phyloP scores from a whole-genome alignment of 2,113 vertebrate genomes.

The Furnarius figulus region DNA sequence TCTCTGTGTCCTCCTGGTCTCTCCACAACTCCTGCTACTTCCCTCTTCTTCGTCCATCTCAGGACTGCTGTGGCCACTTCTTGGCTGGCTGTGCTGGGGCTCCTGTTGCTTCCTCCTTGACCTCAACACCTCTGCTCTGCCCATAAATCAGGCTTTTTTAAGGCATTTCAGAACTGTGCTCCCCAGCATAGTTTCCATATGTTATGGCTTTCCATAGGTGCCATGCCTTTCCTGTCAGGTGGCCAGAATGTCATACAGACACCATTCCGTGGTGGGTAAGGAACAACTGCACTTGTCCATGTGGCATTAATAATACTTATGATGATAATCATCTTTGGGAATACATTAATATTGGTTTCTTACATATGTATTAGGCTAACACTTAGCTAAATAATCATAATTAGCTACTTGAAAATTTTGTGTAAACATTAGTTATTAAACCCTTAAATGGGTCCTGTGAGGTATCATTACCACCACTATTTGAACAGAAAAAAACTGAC shows the following conservation, averaged over 20 bases:
- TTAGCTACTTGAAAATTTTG: slow-evolving; percentile 24
- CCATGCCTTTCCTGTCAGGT: not conserved
- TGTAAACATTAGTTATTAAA: slow-evolving; percentile 27
- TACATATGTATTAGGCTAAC: slow-evolving; percentile 33
- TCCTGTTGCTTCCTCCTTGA: not conserved
- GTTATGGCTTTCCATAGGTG: not conserved
- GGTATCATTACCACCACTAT: slow-evolving; percentile 42
- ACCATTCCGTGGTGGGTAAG: not conserved
- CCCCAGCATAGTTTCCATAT: not conserved
- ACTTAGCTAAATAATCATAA: slow-evolving; percentile 45
- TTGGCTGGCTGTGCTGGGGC: not conserved
- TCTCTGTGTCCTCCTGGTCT: not conserved
- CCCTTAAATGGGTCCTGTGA: slow-evolving; percentile 23
- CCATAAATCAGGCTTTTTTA: not conserved
- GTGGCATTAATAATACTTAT: not conserved
- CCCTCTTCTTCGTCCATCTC: not conserved
- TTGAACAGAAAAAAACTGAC: slow-evolving; percentile 27
- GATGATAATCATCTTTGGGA: slow-evolving; percentile 11
- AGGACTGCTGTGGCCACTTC: not conserved
- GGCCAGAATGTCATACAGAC: not conserved
- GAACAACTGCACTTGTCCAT: not conserved
- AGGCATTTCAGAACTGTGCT: not conserved
- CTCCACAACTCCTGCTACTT: not conserved
- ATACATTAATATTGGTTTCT: slow-evolving; percentile 15
- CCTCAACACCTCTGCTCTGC: not conserved